These are phyloP conservation scores for Drosophila pseudoananassae DNA, from an alignment of 1,140 invertebrate genomes.

Conservation along the genomic window DNA sequence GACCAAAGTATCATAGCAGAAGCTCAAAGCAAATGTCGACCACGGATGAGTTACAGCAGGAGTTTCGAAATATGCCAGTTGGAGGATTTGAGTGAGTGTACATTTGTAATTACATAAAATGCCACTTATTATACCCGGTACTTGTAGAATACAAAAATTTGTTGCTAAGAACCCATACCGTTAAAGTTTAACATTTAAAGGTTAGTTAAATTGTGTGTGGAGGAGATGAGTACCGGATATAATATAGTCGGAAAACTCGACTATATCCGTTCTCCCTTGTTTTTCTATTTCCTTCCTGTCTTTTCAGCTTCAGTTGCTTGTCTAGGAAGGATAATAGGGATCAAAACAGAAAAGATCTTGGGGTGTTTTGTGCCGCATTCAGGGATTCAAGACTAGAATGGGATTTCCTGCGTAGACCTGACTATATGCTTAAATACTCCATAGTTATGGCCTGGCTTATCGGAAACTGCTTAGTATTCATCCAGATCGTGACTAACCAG, in stretches of 20 bases:
- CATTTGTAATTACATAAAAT: too few species aligned
- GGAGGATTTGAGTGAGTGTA: not conserved
- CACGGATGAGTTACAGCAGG: not conserved
- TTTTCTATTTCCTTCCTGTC: too few species aligned
- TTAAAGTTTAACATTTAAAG: too few species aligned
- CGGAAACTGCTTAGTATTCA: conserved; percentile 23
- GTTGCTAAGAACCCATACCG: too few species aligned
- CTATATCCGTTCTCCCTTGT: too few species aligned
- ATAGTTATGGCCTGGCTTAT: conserved; percentile 54
- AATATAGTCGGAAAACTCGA: too few species aligned
- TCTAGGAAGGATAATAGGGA: not conserved
- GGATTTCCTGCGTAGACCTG: conserved; percentile 62
- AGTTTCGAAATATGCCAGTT: not conserved
- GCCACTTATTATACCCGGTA: too few species aligned
- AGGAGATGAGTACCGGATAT: too few species aligned
- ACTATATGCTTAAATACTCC: conserved; percentile 75
- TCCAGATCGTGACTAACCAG: conserved; percentile 14
- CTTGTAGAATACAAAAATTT: too few species aligned
- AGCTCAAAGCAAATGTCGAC: not conserved
- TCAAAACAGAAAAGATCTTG: conserved; percentile 1
- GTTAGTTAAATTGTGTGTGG: too few species aligned
- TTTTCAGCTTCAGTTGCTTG: not conserved
- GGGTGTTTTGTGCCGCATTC: conserved; percentile 47
- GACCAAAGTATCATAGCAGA: not conserved
- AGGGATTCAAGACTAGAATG: conserved; percentile 58